A percentile compares a stretch with the other conserved stretches of the same genome.
These are phyloP conservation scores for Corythaixoides concolor DNA, from an alignment of 2,113 vertebrate genomes.

Conservation along the genomic window DNA sequence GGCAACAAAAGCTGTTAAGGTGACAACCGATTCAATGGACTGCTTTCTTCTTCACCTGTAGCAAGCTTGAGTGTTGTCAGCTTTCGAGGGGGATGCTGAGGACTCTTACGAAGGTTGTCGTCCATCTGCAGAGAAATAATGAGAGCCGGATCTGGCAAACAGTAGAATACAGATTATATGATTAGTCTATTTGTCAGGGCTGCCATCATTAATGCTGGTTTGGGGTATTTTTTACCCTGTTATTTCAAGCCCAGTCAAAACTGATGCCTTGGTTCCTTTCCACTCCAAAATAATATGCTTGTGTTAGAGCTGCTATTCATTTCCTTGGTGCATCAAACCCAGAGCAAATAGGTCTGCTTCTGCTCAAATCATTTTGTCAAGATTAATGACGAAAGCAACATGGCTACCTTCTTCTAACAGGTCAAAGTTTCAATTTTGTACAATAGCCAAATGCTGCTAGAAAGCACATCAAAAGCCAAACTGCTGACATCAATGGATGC, in stretches of 20 bases:
- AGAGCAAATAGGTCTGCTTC: background rate
- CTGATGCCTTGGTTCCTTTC: background rate
- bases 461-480: background rate
- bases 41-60: constrained; percentile 73
- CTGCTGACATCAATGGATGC: background rate
- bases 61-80: constrained; percentile 81
- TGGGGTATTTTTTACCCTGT: background rate
- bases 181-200: background rate
- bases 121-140: constrained; percentile 89
- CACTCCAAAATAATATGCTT: background rate
- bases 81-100: constrained; percentile 89
- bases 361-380: background rate
- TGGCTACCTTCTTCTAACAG: background rate
- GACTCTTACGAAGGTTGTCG: constrained; percentile 94
- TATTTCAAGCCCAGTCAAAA: background rate
- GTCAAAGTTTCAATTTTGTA: background rate
- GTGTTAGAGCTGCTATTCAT: background rate
- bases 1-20: constrained; percentile 51
- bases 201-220: background rate
- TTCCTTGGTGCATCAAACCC: background rate
- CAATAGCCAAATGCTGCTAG: background rate
- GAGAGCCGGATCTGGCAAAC: constrained; percentile 47
- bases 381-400: background rate
- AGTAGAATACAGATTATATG: background rate
- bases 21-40: constrained; percentile 78